Percentiles rank a stretch among this genome's conserved stretches.
Conservation (phyloP, 1,140 invertebrate species). For the Hyles vespertilio region DNA sequence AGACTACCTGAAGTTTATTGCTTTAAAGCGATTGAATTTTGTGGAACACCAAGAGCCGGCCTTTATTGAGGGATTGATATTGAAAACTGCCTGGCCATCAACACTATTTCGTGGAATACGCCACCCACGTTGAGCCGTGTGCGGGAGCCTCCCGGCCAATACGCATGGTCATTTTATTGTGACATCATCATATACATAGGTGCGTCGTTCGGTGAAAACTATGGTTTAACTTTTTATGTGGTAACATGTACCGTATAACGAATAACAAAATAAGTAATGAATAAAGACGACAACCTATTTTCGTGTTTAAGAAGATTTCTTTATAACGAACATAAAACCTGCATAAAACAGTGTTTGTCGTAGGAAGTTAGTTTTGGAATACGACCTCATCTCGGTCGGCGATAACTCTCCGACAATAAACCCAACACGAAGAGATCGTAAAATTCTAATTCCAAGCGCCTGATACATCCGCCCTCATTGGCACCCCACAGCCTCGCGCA, state of each 20-base stretch:
- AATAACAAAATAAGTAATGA: background rate
- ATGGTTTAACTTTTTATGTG: constrained; percentile 1
- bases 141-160: constrained; percentile 20
- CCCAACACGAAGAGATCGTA: constrained; percentile 73
- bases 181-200: constrained; percentile 20
- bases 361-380: constrained; percentile 67
- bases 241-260: too few species aligned
- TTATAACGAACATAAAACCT: constrained; percentile 59
- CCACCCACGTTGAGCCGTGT: constrained; percentile 39
- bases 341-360: constrained; percentile 66
- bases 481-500: constrained; percentile 12
- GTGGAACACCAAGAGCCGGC: background rate
- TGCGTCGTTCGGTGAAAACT: constrained; percentile 2
- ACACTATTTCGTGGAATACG: constrained; percentile 42
- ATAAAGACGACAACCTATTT: constrained; percentile 15
- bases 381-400: constrained; percentile 68
- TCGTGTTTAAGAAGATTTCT: constrained; percentile 28
- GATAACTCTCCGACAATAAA: constrained; percentile 71
- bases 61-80: constrained; percentile 25
- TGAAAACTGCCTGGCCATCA: constrained; percentile 26
- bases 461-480: constrained; percentile 12
- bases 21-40: too few species aligned
- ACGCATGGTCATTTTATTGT: constrained; percentile 27
- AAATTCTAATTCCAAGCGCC: constrained; percentile 67
- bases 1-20: too few species aligned